Conservation (phyloP, 2,113 vertebrate genomes). For the Syrrhaptes paradoxus region DNA sequence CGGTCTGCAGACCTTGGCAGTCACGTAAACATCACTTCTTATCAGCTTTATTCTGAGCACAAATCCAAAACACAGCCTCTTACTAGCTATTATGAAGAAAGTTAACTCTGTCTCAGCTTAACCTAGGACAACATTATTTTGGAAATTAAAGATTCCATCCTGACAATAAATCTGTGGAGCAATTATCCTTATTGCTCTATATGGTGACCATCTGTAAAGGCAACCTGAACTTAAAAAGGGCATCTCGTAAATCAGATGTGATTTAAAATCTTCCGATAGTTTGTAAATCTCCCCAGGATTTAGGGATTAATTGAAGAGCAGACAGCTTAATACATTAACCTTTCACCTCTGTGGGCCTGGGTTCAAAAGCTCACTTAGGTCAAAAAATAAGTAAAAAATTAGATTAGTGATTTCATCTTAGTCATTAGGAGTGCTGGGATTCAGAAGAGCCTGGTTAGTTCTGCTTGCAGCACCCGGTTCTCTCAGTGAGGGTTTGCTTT, state of each 20-base stretch:
- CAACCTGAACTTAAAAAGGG: background rate
- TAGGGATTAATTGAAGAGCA: conserved; percentile 52
- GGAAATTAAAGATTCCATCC: background rate
- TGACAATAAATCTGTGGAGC: background rate
- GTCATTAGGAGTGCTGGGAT: background rate
- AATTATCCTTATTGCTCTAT: conserved; percentile 29
- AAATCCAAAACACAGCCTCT: too few relatives aligned
- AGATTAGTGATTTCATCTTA: background rate
- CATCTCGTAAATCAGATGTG: conserved; percentile 46
- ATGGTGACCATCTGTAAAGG: background rate
- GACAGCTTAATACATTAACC: conserved; percentile 71
- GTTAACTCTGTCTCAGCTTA: too few relatives aligned
- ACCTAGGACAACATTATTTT: background rate
- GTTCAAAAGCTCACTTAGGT: conserved; percentile 13
- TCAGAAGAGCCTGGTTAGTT: background rate
- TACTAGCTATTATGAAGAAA: too few relatives aligned
- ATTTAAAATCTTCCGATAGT: conserved; percentile 56
- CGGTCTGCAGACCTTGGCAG: too few relatives aligned
- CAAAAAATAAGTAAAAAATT: conserved; percentile 17
- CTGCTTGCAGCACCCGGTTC: accelerated
- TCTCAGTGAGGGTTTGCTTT: background rate
- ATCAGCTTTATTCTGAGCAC: too few relatives aligned
- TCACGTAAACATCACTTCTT: too few relatives aligned
- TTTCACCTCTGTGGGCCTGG: conserved; percentile 25
- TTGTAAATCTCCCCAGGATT: conserved; percentile 37